These are phyloP conservation scores for Belgica antarctica DNA, from an alignment of 2,888 invertebrate genomes.

Conservation along the genomic window DNA sequence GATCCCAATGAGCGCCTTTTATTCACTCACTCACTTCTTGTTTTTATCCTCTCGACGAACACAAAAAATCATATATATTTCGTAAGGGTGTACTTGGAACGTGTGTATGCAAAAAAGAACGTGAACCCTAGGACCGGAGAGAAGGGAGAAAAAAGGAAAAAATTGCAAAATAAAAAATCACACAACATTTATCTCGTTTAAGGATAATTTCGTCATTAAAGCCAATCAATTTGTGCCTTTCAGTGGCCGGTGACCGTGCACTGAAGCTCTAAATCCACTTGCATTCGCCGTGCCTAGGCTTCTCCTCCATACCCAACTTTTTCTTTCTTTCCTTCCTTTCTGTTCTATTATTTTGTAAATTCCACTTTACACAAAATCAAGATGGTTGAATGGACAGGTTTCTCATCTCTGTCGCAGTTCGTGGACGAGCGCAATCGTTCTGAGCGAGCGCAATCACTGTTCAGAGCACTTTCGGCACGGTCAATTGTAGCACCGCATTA, in stretches of 20 bases:
- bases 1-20: neutral
- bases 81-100: conserved; percentile 16
- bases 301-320: neutral
- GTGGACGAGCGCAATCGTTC: no score
- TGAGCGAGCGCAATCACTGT: neutral
- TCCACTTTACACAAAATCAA: conserved; percentile 43
- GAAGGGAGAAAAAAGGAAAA: conserved; percentile 19
- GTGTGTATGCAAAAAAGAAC: conserved; percentile 1
- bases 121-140: conserved; percentile 18
- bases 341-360: conserved; percentile 39
- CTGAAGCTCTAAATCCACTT: neutral
- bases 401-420: conserved; percentile 26
- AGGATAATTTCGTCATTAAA: no score
- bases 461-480: neutral
- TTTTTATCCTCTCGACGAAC: no score
- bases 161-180: no score
- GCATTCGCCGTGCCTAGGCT: neutral
- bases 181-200: no score
- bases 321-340: neutral
- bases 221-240: no score
- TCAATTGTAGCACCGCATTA: neutral
- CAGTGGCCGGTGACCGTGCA: no score
- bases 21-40: no score
- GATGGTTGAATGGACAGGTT: conserved; percentile 42
- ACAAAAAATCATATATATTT: no score